Base-by-base conservation (phyloP, 1,140 invertebrate species). In the Colletes latitarsis region DNA sequence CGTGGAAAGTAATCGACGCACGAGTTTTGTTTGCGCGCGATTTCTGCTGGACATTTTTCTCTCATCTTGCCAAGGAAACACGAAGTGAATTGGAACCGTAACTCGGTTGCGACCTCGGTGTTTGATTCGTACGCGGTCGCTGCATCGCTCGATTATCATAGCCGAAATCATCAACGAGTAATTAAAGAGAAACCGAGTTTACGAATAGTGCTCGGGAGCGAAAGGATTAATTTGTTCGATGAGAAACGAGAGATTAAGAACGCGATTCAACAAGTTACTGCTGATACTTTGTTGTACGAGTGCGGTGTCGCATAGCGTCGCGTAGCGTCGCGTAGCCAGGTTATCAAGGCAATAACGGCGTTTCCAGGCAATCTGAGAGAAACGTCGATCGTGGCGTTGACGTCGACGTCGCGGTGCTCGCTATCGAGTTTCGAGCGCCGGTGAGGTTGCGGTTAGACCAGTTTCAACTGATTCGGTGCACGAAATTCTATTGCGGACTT, bases 401-500 rank as follows among this genome's bases (percentile, higher is more conserved):
- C 57, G 49, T 15, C n/a, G 3, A 58, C 71, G 39, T 15, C n/a
- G 6, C 21, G 58, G 39, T 60, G n/a, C 12, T 41, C n/a, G 39
- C 74, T 66, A 81, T 67, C 71, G 46, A 58, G 77, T 67, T 78
- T 79, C 81, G 43, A 46, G 46, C 15, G 1, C 9, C 3, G 57
- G 57, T 19, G 57, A 19, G n/a, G 57, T 58, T 58, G 57, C 57
- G 57, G 19, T 58, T 58, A n/a, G 57, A 58, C 57, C n/a, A 9
- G 57, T 1, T 21, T 6, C 14, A n/a, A 58, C 57, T 58, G 14
- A 10, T 58, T 58, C 57, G n/a, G 57, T 21, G 19, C 6, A 21
- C 57, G 57, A 66, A 66, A 66, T 66, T 66, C 6, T 43, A 49
- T 19, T 10, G n/a, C 57, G 3, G n/a, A 19, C 57, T 58, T n/a